These are phyloP conservation scores for Podilymbus podiceps DNA, from an alignment of 2,113 vertebrate genomes.

Conservation along the genomic window DNA sequence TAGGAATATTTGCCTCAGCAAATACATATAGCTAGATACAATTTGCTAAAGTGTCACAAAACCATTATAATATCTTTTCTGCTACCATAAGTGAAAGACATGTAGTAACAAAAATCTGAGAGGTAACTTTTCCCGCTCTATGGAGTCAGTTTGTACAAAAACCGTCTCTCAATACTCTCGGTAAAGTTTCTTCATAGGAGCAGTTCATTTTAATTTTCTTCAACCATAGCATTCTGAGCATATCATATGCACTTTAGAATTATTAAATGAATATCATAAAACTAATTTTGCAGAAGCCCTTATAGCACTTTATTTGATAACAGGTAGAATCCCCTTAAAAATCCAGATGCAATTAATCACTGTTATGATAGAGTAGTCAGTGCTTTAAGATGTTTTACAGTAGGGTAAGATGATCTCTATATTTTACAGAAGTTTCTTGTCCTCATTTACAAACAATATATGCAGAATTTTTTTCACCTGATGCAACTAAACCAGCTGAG, in stretches of 20 bases:
- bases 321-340: constrained; percentile 25
- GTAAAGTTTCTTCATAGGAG: background rate
- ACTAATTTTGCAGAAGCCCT: background rate
- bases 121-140: fast-evolving
- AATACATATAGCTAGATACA: background rate
- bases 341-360: constrained; percentile 40
- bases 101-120: background rate
- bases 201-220: background rate
- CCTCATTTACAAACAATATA: constrained; percentile 28
- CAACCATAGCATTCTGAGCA: background rate
- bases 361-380: background rate
- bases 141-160: background rate
- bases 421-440: constrained; percentile 60
- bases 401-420: constrained; percentile 4
- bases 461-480: constrained; percentile 24
- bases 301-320: background rate
- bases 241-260: background rate
- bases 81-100: background rate
- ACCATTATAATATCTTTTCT: background rate
- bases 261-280: background rate
- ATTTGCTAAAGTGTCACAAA: background rate
- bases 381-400: constrained; percentile 1
- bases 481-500: constrained; percentile 45
- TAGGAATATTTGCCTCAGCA: background rate
- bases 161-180: background rate